These are phyloP conservation scores for Trematocara variabile DNA, from an alignment of 2,113 vertebrate genomes.

Conservation along the genomic window DNA sequence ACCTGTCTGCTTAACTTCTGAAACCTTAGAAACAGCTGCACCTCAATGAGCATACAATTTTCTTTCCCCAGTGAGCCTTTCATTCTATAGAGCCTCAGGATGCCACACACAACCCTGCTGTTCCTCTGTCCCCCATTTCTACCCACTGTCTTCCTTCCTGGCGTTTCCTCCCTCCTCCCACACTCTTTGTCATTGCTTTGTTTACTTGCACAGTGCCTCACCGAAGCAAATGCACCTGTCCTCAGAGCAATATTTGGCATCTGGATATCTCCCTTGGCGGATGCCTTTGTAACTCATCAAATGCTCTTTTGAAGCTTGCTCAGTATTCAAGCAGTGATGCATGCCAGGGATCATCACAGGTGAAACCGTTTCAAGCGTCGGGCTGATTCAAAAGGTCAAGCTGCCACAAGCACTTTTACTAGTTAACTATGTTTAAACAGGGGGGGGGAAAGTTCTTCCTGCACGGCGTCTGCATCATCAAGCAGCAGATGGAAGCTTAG, in stretches of 20 bases:
- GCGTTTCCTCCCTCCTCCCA: background rate
- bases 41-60: background rate
- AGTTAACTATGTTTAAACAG: slow-evolving; percentile 29
- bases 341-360: slow-evolving; percentile 13
- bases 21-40: background rate
- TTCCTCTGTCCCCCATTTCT: background rate
- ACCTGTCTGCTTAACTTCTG: background rate
- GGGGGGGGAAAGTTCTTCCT: background rate
- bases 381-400: slow-evolving; percentile 55
- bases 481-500: background rate
- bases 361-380: slow-evolving; percentile 35
- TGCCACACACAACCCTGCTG: background rate
- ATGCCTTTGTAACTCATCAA: slow-evolving; percentile 42
- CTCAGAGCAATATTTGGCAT: slow-evolving; percentile 31
- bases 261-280: slow-evolving; percentile 32
- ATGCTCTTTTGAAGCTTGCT: slow-evolving; percentile 47
- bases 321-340: slow-evolving; percentile 36
- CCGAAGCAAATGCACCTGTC: slow-evolving; percentile 44
- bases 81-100: slow-evolving; percentile 2
- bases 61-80: background rate
- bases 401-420: slow-evolving; percentile 42
- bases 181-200: slow-evolving; percentile 39
- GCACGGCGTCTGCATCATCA: background rate
- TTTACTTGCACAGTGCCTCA: slow-evolving; percentile 12
- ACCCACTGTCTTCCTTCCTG: background rate